These are phyloP conservation scores for Thripadectes ignobilis DNA, from an alignment of 2,797 vertebrate species.

Conservation along the genomic window DNA sequence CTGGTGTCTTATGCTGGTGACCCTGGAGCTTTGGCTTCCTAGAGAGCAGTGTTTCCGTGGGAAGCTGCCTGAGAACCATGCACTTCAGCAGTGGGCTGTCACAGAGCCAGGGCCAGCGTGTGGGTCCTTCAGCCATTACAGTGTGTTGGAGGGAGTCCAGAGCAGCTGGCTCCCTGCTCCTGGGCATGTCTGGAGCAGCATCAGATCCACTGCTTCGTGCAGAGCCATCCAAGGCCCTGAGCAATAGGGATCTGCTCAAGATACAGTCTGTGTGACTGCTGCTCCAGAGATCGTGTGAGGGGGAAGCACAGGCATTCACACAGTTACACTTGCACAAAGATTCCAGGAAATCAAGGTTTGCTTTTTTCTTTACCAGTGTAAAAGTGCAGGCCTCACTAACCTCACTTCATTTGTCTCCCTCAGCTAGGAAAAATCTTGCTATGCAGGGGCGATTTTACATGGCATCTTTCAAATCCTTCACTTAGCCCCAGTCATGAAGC, in stretches of 20 bases:
- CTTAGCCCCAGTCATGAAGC: background rate
- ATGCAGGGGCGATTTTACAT: background rate
- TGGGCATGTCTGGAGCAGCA: rapidly evolving
- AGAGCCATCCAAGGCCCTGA: background rate
- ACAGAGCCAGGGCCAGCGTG: background rate
- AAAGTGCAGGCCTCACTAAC: background rate
- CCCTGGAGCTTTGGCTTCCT: background rate
- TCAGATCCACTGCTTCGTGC: background rate
- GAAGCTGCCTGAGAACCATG: background rate
- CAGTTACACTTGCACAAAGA: background rate
- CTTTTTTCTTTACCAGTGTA: background rate
- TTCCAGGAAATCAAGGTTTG: background rate
- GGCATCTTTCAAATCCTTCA: background rate
- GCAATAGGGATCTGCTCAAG: background rate
- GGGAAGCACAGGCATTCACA: background rate
- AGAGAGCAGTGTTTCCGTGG: background rate
- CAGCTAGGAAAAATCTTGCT: background rate
- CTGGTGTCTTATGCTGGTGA: background rate
- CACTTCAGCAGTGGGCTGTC: background rate
- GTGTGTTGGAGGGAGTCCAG: background rate
- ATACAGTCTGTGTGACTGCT: background rate
- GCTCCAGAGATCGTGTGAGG: background rate
- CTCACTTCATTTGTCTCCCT: background rate
- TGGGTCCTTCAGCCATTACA: background rate
- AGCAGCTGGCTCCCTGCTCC: background rate